These are phyloP conservation scores for Pristis pectinata DNA, from an alignment of 2,797 vertebrate genomes.

Conservation along the genomic window DNA sequence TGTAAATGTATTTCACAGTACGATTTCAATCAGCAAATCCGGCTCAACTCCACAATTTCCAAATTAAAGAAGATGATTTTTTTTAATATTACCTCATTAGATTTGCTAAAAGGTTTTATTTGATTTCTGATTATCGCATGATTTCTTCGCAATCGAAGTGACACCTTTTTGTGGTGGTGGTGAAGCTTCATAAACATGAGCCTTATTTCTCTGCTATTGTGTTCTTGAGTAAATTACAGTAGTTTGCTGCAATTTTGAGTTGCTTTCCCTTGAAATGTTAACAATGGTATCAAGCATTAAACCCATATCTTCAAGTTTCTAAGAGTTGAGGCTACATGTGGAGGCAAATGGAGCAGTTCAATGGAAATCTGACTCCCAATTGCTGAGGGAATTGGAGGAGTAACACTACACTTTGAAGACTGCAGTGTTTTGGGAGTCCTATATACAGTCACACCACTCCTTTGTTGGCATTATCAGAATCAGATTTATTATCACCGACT, in stretches of 20 bases:
- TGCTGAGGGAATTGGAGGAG: neutral
- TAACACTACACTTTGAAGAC: neutral
- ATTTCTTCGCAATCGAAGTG: neutral
- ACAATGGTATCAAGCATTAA: neutral
- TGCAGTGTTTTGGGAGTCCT: neutral
- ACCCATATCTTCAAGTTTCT: neutral
- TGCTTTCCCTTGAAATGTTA: neutral
- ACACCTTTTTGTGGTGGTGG: neutral
- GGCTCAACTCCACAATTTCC: neutral
- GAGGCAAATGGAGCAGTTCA: neutral
- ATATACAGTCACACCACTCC: too few relatives aligned
- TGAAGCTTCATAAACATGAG: too few relatives aligned
- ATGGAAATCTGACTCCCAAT: neutral
- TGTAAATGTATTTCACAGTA: neutral
- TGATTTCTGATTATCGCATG: neutral
- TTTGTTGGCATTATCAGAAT: too few relatives aligned
- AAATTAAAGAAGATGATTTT: neutral
- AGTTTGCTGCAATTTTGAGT: neutral
- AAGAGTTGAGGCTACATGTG: neutral
- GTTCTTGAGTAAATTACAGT: neutral
- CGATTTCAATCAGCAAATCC: neutral
- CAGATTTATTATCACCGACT: too few relatives aligned
- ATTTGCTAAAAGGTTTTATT: neutral
- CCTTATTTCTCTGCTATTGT: too few relatives aligned
- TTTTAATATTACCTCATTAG: neutral